phyloP scores from a whole-genome alignment of 2,797 vertebrate genomes.

The Phrynocephalus guinanensis region DNA sequence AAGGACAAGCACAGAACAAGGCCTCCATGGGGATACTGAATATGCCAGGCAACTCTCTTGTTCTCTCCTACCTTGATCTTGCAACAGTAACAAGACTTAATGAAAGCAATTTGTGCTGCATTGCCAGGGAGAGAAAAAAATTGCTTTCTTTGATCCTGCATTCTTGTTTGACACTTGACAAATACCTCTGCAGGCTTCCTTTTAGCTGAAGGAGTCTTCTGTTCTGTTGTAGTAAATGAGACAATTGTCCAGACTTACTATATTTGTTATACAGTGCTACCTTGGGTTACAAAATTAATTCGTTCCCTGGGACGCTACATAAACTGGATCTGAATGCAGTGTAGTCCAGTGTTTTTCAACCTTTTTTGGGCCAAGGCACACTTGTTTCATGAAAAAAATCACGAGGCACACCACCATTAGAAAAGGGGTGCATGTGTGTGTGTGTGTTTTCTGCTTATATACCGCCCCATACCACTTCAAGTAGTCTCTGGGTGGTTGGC shows the following conservation, averaged over 20 bases:
- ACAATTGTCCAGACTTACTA: not conserved
- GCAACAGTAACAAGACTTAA: conserved; percentile 32
- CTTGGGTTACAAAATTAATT: no score
- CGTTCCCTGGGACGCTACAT: no score
- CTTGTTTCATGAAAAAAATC: no score
- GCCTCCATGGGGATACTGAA: not conserved
- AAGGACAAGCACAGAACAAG: conserved; percentile 26
- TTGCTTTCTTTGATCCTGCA: conserved; percentile 41
- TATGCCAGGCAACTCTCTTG: not conserved
- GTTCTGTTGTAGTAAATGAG: not conserved
- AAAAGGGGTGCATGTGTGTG: no score
- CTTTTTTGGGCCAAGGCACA: no score
- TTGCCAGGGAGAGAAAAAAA: conserved; percentile 32
- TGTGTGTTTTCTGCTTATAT: no score
- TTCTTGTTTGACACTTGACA: conserved; percentile 28
- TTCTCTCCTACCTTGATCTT: not conserved
- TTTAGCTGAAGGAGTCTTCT: conserved; percentile 10
- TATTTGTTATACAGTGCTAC: not conserved
- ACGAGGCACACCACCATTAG: no score
- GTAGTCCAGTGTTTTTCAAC: no score
- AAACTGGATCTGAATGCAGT: no score
- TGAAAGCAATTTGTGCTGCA: not conserved
- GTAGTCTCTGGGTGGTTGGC: no score
- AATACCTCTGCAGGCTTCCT: conserved; percentile 40
- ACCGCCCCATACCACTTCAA: no score